These are phyloP conservation scores for Lottia scabra DNA, from an alignment of 2,888 invertebrate species.

Conservation along the genomic window DNA sequence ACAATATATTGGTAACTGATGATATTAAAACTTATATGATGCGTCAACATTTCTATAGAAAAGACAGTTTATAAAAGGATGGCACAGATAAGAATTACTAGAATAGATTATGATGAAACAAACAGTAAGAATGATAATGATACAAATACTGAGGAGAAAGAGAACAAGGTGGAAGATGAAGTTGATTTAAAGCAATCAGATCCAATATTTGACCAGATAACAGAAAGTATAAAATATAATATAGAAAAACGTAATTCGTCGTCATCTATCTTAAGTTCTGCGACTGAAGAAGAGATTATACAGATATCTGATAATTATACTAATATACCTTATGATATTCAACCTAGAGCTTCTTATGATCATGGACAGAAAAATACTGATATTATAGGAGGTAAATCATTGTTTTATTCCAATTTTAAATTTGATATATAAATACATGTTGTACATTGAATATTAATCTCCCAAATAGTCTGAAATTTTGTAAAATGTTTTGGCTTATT, in stretches of 20 bases:
- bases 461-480: too few relatives aligned
- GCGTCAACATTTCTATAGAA: too few relatives aligned
- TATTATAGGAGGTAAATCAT: slow-evolving; percentile 61
- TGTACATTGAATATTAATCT: too few relatives aligned
- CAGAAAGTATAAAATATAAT: slow-evolving; percentile 38
- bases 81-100: background rate
- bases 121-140: background rate
- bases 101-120: background rate
- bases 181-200: slow-evolving; percentile 31
- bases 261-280: slow-evolving; percentile 21
- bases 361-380: slow-evolving; percentile 59
- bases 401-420: too few relatives aligned
- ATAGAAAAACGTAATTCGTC: slow-evolving; percentile 39
- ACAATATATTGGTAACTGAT: too few relatives aligned
- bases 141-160: slow-evolving; percentile 25
- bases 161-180: slow-evolving; percentile 29
- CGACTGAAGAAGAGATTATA: slow-evolving; percentile 32
- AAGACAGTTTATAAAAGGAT: background rate
- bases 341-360: slow-evolving; percentile 56
- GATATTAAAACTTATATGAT: too few relatives aligned
- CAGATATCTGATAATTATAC: slow-evolving; percentile 54
- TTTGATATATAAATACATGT: too few relatives aligned
- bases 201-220: slow-evolving; percentile 45
- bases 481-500: too few relatives aligned
- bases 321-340: slow-evolving; percentile 56